phyloP scores from a whole-genome alignment of 1,140 invertebrate species.

The Aleiodes sp. region DNA sequence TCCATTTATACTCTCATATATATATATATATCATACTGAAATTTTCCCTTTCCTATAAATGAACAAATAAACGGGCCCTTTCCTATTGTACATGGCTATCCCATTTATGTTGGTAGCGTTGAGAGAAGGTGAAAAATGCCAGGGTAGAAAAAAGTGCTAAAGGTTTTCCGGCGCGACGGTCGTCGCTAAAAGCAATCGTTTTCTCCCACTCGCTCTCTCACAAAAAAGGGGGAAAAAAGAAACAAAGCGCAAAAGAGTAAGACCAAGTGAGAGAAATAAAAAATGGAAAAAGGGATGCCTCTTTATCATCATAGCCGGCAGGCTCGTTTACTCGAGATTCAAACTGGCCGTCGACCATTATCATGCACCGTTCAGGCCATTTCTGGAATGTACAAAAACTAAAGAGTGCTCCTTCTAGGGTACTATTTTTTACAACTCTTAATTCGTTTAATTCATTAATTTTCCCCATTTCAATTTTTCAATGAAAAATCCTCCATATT shows the following conservation, averaged over 20 bases:
- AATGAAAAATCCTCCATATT: background rate
- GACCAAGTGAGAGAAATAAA: background rate
- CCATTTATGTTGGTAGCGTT: conserved; percentile 1
- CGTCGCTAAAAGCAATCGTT: conserved; percentile 27
- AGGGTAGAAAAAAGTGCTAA: conserved; percentile 1
- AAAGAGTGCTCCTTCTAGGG: background rate
- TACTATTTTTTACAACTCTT: background rate
- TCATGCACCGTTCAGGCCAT: background rate
- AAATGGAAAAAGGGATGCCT: background rate
- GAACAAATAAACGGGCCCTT: background rate
- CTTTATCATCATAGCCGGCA: background rate
- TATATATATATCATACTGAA: background rate
- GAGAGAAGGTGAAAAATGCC: background rate
- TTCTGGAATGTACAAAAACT: background rate
- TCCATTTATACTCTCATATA: background rate
- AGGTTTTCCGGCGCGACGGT: conserved; percentile 24
- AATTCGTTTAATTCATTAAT: background rate
- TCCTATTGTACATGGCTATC: conserved; percentile 13
- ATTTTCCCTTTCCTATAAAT: background rate
- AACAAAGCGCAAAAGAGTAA: background rate
- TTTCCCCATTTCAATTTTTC: background rate
- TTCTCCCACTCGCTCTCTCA: background rate
- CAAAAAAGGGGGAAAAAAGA: background rate
- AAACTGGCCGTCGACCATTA: background rate
- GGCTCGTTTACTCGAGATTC: conserved; percentile 13